These are phyloP conservation scores for Oreotrochilus melanogaster DNA, from an alignment of 2,113 vertebrate genomes.

Conservation along the genomic window DNA sequence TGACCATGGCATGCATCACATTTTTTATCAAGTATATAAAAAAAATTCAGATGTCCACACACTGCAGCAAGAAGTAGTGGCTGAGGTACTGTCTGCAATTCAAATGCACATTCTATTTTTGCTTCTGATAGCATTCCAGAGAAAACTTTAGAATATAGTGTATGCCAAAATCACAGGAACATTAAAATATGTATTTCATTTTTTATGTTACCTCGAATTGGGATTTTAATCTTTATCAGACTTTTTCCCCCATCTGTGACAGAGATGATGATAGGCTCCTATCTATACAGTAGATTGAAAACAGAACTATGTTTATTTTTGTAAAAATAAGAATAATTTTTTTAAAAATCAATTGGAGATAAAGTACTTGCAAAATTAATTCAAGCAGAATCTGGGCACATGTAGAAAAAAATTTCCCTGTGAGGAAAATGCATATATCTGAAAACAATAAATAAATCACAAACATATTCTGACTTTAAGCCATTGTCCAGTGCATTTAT, in stretches of 20 bases:
- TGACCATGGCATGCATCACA: background rate
- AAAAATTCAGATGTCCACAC: background rate
- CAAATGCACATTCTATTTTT: background rate
- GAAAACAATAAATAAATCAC: background rate
- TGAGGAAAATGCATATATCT: fast-evolving
- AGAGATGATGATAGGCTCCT: background rate
- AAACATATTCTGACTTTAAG: background rate
- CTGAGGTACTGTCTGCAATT: conserved; percentile 24
- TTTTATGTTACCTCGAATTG: background rate
- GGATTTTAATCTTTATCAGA: background rate
- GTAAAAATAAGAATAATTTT: background rate
- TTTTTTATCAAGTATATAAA: background rate
- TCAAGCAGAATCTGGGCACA: background rate
- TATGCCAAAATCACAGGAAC: background rate
- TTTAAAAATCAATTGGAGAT: background rate
- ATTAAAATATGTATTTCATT: background rate
- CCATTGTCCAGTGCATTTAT: background rate
- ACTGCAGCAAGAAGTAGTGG: background rate
- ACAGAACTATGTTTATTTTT: background rate
- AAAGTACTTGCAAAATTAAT: background rate
- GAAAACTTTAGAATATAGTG: background rate
- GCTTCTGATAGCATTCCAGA: background rate
- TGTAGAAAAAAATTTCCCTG: background rate
- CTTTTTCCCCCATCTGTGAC: background rate
- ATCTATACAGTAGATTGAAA: background rate